phyloP scores from a whole-genome alignment of 2,797 vertebrate species.

The Acanthurus leucopareius region DNA sequence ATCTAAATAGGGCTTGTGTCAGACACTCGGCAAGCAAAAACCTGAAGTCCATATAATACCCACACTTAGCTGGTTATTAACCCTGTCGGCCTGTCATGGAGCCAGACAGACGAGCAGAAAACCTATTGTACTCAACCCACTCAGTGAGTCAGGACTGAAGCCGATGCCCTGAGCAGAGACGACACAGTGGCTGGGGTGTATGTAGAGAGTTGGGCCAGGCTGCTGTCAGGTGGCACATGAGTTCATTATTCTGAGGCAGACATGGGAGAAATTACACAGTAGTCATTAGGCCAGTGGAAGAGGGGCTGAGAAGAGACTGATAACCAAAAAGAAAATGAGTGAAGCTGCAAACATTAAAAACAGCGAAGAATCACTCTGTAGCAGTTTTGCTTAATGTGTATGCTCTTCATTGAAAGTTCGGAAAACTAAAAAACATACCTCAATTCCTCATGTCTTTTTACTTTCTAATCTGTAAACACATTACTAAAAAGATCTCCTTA shows the following conservation, averaged over 20 bases:
- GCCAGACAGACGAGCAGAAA: slow-evolving; percentile 48
- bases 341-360: slow-evolving; percentile 26
- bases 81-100: slow-evolving; percentile 4
- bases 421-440: not conserved
- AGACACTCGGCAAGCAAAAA: slow-evolving; percentile 33
- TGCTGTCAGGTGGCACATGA: slow-evolving; percentile 35
- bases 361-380: not conserved
- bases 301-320: slow-evolving; percentile 28
- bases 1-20: slow-evolving; percentile 21
- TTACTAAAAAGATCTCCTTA: not conserved
- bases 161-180: slow-evolving; percentile 47
- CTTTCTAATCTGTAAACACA: not conserved
- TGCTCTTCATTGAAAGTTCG: slow-evolving; percentile 23
- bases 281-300: slow-evolving; percentile 14
- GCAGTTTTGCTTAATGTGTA: not conserved
- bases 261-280: slow-evolving; percentile 43
- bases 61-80: slow-evolving; percentile 41
- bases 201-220: slow-evolving; percentile 33
- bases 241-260: slow-evolving; percentile 50
- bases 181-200: slow-evolving; percentile 46
- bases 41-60: slow-evolving; percentile 24
- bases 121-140: slow-evolving; percentile 49
- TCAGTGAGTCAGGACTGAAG: slow-evolving; percentile 43
- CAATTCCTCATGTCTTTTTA: not conserved
- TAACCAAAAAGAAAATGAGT: slow-evolving; percentile 36